Conservation (phyloP, 92 coral and sea anemone genomes). For the Meandrina meandrites region DNA sequence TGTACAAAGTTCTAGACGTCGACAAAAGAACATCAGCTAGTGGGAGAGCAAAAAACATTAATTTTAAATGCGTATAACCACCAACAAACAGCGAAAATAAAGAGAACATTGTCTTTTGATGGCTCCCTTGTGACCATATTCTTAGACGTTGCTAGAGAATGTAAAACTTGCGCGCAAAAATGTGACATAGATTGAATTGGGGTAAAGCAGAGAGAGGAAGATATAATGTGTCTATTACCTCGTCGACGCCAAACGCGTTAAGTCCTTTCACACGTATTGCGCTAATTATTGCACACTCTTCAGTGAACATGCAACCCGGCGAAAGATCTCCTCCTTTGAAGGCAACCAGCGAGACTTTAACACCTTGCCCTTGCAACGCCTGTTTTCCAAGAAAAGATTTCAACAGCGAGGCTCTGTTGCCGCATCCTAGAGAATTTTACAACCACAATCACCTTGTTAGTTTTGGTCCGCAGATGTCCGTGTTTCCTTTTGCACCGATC, state of each 20-base stretch:
- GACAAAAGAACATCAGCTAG: background rate
- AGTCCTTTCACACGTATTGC: background rate
- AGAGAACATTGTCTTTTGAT: background rate
- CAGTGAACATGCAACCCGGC: constrained; percentile 10
- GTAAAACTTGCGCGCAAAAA: constrained; percentile 12
- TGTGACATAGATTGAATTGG: constrained; percentile 32
- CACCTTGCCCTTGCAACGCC: constrained; percentile 22
- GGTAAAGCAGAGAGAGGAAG: background rate
- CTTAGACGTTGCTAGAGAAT: constrained; percentile 40
- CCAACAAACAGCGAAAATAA: background rate
- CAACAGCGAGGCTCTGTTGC: background rate
- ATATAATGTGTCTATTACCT: background rate
- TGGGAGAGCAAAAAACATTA: too few relatives aligned
- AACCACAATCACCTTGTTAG: background rate
- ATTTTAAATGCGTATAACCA: background rate
- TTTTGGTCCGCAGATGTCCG: constrained; percentile 3
- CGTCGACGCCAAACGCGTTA: constrained; percentile 1
- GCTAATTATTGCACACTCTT: background rate
- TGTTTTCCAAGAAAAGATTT: constrained; percentile 25
- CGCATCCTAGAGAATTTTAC: constrained; percentile 6
- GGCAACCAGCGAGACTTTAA: background rate
- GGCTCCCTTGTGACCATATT: background rate
- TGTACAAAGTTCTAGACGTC: background rate
- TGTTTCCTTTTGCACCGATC: constrained; percentile 11
- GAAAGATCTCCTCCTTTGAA: background rate